Evolutionary conservation across 2,888 invertebrate genomes (phyloP), one percentile per base, ranked within the genome.

Genomic region (Caenorhabditis uteleia): DNA sequence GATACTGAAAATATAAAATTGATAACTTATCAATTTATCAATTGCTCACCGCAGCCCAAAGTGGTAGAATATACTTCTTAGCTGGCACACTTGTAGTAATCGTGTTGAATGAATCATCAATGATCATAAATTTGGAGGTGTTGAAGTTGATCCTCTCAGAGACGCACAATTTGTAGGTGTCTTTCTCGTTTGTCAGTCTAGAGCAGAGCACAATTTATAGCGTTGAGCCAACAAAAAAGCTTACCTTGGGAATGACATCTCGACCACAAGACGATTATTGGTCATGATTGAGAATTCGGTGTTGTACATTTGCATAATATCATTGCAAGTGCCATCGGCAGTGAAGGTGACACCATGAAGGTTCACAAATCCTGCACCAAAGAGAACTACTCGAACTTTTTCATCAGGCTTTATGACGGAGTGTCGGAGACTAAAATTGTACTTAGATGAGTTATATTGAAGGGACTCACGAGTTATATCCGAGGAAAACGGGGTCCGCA

Each of bases 1-100:
- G 75, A 44, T 92, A 86, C 12, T 91, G 87, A 18, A 68, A 43
- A 23, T 0, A 14, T 20, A 21, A 20, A 39, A 8, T 29, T 7
- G 31, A 29, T 29, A 8, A 29, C 7, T 29, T 29, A 29, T 29
- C 8, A 8, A 29, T 29, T 7, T 29, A 14, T n/a, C n/a, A n/a
- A n/a, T n/a, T n/a, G n/a, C 45, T 36, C 8, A 55, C 62, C 33
- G 51, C 16, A 2, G 53, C 7, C 33, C 44, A 62, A 12, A 27
- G 21, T n/a, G 56, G 53, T 18, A 57, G 25, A 0, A 44, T 23
- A 3, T 31, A 12, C 5, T 46, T 51, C 1, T 27, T 26, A 6
- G 51, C 38, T 2, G 62, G 62, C 12, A 56, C 29, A 25, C 50
- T 43, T 1, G 64, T 64, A 1, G 57, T 57, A 1, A 64, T 39